A percentile compares a stretch with the other conserved stretches of the same genome.
Evolutionary conservation across 2,888 invertebrate species (phyloP).

Genomic region (Hecatera dysodea): DNA sequence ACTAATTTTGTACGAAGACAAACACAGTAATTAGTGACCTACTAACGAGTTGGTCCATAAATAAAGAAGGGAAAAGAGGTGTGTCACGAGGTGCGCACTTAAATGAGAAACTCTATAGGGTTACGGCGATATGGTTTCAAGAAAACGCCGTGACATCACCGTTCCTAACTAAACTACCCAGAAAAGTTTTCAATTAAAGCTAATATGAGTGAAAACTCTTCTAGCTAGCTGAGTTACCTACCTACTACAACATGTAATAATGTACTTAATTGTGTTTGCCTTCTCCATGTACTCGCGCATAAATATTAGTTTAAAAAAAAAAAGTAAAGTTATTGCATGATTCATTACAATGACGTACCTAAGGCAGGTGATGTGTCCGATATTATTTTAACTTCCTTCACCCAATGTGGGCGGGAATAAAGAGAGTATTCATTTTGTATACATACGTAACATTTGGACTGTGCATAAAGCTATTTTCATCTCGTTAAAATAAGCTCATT

Average conservation of each 20-base stretch:
- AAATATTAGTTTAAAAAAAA: slow-evolving; percentile 4
- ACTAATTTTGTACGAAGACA: not conserved
- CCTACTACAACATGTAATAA: not conserved
- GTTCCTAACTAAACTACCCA: no score
- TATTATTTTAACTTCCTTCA: slow-evolving; percentile 42
- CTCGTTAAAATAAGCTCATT: slow-evolving; percentile 15
- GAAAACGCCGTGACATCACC: slow-evolving; percentile 15
- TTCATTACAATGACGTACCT: slow-evolving; percentile 60
- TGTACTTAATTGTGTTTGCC: not conserved
- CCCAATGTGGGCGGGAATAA: slow-evolving; percentile 52
- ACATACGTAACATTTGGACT: slow-evolving; percentile 4
- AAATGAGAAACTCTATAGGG: slow-evolving; percentile 44
- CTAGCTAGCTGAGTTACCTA: not conserved
- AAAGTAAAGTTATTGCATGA: slow-evolving; percentile 24
- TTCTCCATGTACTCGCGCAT: not conserved
- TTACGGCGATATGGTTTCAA: slow-evolving; percentile 15
- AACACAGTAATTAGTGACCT: slow-evolving; percentile 12
- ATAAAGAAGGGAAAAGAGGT: slow-evolving; percentile 38
- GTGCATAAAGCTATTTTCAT: slow-evolving; percentile 35
- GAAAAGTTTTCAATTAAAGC: no score
- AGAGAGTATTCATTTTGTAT: slow-evolving; percentile 12
- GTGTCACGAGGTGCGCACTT: slow-evolving; percentile 37
- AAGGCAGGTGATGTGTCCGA: slow-evolving; percentile 46
- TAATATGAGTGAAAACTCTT: slow-evolving; percentile 12
- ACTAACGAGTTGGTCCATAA: slow-evolving; percentile 32